These are phyloP conservation scores for Meteorus sp. DNA, from an alignment of 1,140 invertebrate species.

Conservation along the genomic window DNA sequence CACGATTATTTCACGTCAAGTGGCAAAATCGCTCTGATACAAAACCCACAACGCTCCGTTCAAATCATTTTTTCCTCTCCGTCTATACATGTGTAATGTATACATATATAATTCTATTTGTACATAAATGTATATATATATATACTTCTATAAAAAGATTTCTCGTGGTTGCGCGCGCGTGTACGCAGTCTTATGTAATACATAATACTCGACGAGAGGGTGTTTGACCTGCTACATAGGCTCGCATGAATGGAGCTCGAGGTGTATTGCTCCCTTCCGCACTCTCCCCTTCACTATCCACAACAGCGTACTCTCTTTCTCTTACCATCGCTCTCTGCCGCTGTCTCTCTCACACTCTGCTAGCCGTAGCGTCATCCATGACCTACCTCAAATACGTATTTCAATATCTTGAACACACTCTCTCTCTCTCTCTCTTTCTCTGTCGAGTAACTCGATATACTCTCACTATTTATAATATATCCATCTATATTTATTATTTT, in stretches of 20 bases:
- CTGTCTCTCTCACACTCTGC: not conserved
- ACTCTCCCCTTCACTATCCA: not conserved
- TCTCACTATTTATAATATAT: no score
- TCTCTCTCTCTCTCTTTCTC: no score
- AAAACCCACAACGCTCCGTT: no score
- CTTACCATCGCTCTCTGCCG: not conserved
- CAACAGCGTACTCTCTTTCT: not conserved
- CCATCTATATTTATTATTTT: no score
- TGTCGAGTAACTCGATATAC: no score
- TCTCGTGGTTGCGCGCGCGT: not conserved
- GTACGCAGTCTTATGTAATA: slow-evolving; percentile 19
- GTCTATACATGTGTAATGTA: not conserved
- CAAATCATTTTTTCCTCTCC: not conserved
- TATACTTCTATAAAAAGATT: slow-evolving; percentile 20
- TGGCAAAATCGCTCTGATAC: no score
- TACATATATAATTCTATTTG: not conserved
- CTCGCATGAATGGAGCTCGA: slow-evolving; percentile 23
- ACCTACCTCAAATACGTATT: slow-evolving; percentile 22
- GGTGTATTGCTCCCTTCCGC: slow-evolving; percentile 14
- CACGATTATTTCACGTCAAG: no score
- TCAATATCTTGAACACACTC: not conserved
- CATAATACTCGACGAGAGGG: slow-evolving; percentile 5
- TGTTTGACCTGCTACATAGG: not conserved
- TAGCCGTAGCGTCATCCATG: slow-evolving; percentile 18
- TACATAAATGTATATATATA: not conserved